phyloP scores from a whole-genome alignment of 1,140 invertebrate genomes.

The Bombus waltoni region DNA sequence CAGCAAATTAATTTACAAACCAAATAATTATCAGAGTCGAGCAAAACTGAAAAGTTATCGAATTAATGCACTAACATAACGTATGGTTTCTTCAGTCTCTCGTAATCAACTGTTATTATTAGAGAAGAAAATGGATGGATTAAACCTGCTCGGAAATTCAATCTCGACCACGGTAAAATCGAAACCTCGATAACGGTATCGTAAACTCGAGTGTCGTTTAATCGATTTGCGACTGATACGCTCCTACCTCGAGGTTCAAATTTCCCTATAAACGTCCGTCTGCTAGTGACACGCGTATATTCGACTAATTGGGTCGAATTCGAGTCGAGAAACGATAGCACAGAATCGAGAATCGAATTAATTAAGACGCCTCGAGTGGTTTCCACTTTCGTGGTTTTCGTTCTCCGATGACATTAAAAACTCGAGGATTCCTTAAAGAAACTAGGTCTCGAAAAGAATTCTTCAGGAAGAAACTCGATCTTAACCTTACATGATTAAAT shows the following conservation, averaged over 20 bases:
- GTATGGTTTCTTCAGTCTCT: neutral
- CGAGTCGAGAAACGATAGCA: neutral
- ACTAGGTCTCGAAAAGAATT: neutral
- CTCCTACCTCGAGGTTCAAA: neutral
- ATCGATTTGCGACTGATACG: neutral
- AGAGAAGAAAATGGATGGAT: neutral
- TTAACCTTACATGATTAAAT: neutral
- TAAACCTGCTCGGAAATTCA: neutral
- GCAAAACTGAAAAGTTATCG: neutral
- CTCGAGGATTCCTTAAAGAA: neutral
- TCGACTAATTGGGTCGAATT: neutral
- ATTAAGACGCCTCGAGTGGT: neutral
- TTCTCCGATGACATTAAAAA: neutral
- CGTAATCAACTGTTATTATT: neutral
- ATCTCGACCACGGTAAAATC: neutral
- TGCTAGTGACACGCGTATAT: neutral
- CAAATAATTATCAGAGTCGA: neutral
- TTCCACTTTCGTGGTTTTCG: neutral
- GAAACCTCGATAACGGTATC: neutral
- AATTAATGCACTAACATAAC: neutral
- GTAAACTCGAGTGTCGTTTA: slow-evolving; percentile 3
- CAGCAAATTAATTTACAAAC: neutral
- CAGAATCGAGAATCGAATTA: neutral
- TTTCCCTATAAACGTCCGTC: slow-evolving; percentile 2
- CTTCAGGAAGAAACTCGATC: neutral